Base-by-base conservation (phyloP, 2,888 invertebrate genomes). In the Prenolepis imparis region DNA sequence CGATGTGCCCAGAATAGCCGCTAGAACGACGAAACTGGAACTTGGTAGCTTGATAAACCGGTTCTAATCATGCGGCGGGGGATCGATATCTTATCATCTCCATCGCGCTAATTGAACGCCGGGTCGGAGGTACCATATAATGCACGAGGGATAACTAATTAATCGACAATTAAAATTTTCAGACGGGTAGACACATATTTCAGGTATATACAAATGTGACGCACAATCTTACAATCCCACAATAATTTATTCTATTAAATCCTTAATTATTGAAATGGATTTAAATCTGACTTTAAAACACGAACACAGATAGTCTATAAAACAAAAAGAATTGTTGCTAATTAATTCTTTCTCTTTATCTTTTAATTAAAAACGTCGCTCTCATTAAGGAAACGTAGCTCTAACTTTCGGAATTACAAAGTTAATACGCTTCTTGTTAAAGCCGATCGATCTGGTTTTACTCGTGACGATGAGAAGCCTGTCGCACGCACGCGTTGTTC, bases 11-110 rank as follows among this genome's bases (percentile, higher is more conserved):
- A 61, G 70, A 64, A 68, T 72, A 61, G 52, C 48, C 63, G 52
- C 15, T 59, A 59, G 59, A 36, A 72, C 41, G 61, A 44, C 21
- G 48, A 82, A 68, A 70, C 68, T 84, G 74, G 52, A 57, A 83
- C 78, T 61, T n/a, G 52, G 44, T 57, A 78, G 80, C 78, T 44
- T 32, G 68, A 63, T 68, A 59, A 78, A 78, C 83, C 78, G 78
- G 83, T 83, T 83, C 63, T 68, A 82, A 74, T 72, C 82, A 41
- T 59, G n/a, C n/a, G 44, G 12, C 70, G 24, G 12, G 5, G 15
- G 12, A 80, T 83, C 72, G 66, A 84, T 72, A 73, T 66, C 59
- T 78, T 67, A 84, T 73, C 78, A 18, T 15, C 12, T 21, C 24
- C 32, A 67, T 77, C 52, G n/a, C 3, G 18, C 3, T 80, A 80